phyloP scores from a whole-genome alignment of 2,888 invertebrate species.

The Tenthredo notha region DNA sequence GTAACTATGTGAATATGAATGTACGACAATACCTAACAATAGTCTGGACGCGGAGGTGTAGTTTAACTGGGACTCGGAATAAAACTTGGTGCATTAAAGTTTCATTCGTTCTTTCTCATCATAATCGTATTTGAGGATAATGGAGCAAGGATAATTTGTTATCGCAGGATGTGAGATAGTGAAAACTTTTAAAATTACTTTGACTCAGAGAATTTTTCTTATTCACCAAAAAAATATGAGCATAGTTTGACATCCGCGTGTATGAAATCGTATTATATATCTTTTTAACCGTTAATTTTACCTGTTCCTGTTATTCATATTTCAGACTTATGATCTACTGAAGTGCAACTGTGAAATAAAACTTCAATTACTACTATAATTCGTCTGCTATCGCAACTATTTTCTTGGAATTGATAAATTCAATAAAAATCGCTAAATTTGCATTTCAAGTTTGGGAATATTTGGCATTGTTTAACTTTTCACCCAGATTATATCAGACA shows the following conservation, averaged over 20 bases:
- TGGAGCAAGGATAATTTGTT: slow-evolving; percentile 77
- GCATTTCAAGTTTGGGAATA: neutral
- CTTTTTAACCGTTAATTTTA: neutral
- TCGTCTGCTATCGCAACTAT: neutral
- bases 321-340: neutral
- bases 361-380: neutral
- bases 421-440: neutral
- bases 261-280: slow-evolving; percentile 59
- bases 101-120: slow-evolving; percentile 76
- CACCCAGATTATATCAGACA: neutral
- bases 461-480: neutral
- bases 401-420: neutral
- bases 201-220: slow-evolving; percentile 61
- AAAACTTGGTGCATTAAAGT: slow-evolving; percentile 68
- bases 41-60: neutral
- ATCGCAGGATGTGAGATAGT: slow-evolving; percentile 76
- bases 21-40: neutral
- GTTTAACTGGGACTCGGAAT: neutral
- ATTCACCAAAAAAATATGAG: slow-evolving; percentile 68
- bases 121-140: slow-evolving; percentile 78
- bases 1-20: neutral
- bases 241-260: slow-evolving; percentile 71
- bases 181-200: slow-evolving; percentile 78
- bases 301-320: neutral
- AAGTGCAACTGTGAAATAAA: neutral